Percentiles rank a stretch among this genome's conserved stretches.
Conservation (phyloP, 2,113 vertebrate species). For the Plecotus auritus region DNA sequence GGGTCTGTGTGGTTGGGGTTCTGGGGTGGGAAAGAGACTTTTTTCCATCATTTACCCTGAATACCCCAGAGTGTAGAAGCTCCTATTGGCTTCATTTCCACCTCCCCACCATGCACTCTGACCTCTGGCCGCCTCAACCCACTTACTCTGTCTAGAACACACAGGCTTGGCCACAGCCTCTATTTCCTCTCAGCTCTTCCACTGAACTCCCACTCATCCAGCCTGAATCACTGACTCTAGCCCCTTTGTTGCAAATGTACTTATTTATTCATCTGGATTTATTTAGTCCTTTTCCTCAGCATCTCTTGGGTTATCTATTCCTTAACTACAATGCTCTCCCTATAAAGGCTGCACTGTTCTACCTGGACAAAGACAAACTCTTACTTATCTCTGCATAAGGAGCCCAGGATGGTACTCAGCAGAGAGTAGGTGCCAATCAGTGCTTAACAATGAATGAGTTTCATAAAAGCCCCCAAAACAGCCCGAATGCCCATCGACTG, state of each 20-base stretch:
- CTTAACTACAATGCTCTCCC: background rate
- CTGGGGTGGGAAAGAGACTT: background rate
- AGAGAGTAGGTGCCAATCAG: background rate
- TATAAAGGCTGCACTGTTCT: background rate
- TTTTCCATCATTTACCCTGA: background rate
- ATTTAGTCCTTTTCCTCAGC: background rate
- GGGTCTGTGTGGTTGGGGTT: fast-evolving
- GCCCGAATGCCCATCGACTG: background rate
- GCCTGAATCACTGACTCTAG: background rate
- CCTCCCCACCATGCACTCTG: background rate
- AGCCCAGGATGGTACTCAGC: background rate
- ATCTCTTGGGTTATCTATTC: background rate
- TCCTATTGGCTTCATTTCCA: background rate
- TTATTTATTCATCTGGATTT: background rate
- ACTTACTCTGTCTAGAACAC: background rate
- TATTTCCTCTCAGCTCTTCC: background rate
- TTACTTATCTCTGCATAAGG: background rate
- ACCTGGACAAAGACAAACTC: background rate
- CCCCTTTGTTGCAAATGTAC: background rate
- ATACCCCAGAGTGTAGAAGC: background rate
- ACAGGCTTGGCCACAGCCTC: fast-evolving
- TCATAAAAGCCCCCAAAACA: background rate
- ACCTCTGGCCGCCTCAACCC: background rate
- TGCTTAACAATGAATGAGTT: background rate
- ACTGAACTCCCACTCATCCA: background rate